Conservation (phyloP, 2,113 vertebrate species). For the Gnathonemus echidnorhynchus region DNA sequence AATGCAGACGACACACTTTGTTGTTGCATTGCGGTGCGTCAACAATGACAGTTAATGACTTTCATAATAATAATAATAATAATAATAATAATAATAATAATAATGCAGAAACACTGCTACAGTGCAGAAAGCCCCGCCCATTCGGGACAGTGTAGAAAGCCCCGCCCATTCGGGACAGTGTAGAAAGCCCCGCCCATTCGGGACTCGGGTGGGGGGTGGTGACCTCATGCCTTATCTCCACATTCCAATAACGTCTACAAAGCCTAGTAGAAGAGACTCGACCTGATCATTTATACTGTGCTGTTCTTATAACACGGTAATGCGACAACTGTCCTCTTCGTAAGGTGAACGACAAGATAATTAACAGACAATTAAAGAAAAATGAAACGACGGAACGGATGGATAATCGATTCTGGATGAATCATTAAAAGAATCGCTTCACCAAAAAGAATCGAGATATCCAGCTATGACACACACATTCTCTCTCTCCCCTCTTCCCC, state of each 20-base stretch:
- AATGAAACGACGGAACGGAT: background rate
- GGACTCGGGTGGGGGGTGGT: background rate
- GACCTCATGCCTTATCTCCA: background rate
- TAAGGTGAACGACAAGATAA: background rate
- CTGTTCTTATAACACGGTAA: background rate
- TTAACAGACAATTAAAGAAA: background rate
- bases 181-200: background rate
- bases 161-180: no score
- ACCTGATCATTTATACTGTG: background rate
- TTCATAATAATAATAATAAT: background rate
- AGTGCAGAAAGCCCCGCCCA: background rate
- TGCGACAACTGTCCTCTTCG: background rate
- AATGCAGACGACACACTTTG: background rate
- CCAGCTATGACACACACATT: background rate
- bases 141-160: background rate
- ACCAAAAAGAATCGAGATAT: background rate
- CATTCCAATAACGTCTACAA: background rate
- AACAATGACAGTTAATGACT: background rate
- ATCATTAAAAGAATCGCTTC: background rate
- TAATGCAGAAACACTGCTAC: background rate
- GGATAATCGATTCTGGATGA: background rate
- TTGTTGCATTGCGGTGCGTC: background rate
- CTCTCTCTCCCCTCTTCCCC: background rate
- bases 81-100: no score
- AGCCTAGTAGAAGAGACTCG: background rate